Evolutionary conservation across 2,113 vertebrate species (phyloP), one percentile per base, ranked within the genome.

Genomic region (Aepyceros melampus): DNA sequence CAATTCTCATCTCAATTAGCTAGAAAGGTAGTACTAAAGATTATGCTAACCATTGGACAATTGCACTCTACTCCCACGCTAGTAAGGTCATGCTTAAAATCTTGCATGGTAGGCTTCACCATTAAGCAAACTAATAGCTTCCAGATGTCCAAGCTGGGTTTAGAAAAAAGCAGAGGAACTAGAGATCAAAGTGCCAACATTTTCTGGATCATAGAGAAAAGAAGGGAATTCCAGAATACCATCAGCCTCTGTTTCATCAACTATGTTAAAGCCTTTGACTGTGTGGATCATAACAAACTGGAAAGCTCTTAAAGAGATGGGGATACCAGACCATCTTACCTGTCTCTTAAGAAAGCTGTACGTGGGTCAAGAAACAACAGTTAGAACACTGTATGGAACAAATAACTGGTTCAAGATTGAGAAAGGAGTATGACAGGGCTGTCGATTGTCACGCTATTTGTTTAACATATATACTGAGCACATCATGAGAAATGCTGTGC

Each of bases 281-380:
- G 21, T 71, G 67, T 71, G 67, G 67, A 40, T 40, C n/a, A 23
- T 40, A 40, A 40, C 67, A 71, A 71, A 71, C 67, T 71, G n/a
- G 2, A 40, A 71, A 36, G 67, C n/a, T 71, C 67, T 71, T 71
- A 71, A 40, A 40, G 67, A 23, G 10, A 40, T 71, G n/a, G 67
- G n/a, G 40, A 40, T 23, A 40, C n/a, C n/a, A 23, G 67, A 40
- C 67, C 10, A 40, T 13, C n/a, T 71, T 40, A 23, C 10, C 19
- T 71, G 10, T 23, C 21, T 71, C n/a, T 40, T 71, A 6, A 71
- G n/a, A 71, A 71, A 71, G 10, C n/a, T 71, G n/a, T 40, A 71
- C 0, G 0, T 0, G 5, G n/a, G 19, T 71, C n/a, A 71, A 23
- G 67, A 40, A 40, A 2, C n/a, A 40, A 71, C 33, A 36, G 67